A percentile compares a stretch with the other conserved stretches of the same genome.
Conservation (phyloP, 2,888 invertebrate species). For the Idaea straminata region DNA sequence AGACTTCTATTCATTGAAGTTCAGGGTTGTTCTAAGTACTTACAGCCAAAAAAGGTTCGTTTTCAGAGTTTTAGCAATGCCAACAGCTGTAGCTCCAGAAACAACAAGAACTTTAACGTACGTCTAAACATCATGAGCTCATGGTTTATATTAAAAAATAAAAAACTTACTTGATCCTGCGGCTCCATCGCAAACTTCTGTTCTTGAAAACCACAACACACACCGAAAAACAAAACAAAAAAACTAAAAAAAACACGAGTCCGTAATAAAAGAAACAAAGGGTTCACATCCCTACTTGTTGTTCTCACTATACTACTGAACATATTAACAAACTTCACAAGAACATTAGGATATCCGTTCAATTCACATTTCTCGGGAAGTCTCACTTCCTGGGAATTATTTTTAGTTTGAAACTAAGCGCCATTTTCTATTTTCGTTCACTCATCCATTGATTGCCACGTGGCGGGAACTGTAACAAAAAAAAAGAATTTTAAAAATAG, state of each 20-base stretch:
- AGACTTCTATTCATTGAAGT: no score
- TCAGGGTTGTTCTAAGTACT: no score
- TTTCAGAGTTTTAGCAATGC: no score
- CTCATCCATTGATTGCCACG: not conserved
- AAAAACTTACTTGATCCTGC: conserved; percentile 83
- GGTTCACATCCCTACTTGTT: conserved; percentile 62
- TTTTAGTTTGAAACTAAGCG: conserved; percentile 49
- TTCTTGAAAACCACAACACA: conserved; percentile 68
- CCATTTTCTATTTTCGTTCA: conserved; percentile 58
- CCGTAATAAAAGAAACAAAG: conserved; percentile 66
- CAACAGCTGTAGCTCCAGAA: no score
- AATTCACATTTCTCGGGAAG: conserved; percentile 66
- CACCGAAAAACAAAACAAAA: conserved; percentile 52
- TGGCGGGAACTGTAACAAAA: conserved; percentile 1
- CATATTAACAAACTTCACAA: conserved; percentile 37
- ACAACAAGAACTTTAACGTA: no score
- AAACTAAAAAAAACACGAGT: conserved; percentile 42
- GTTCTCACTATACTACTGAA: conserved; percentile 50
- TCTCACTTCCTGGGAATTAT: conserved; percentile 59
- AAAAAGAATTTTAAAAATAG: not conserved
- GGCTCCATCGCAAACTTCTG: conserved; percentile 97
- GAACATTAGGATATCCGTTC: conserved; percentile 53
- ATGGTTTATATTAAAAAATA: not conserved
- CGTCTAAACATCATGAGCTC: no score
- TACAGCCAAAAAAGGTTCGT: no score